These are phyloP conservation scores for Montipora efflorescens DNA, from an alignment of 64 coral and sea anemone species.

Conservation along the genomic window DNA sequence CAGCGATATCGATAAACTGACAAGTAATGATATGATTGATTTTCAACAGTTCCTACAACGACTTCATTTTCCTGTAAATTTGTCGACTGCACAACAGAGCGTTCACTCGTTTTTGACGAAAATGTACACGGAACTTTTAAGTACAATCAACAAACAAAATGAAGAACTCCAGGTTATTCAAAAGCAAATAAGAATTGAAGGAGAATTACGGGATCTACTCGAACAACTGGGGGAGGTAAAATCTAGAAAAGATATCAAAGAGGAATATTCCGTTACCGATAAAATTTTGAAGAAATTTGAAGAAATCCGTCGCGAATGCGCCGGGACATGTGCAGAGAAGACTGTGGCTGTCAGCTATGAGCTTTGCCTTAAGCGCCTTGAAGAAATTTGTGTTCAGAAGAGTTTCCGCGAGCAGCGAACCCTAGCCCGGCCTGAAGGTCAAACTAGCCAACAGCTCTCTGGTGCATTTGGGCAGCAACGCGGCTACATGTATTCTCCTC, in stretches of 20 bases:
- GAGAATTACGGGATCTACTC: not conserved
- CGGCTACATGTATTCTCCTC: not conserved
- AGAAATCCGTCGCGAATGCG: slow-evolving; percentile 6
- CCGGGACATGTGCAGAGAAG: not conserved
- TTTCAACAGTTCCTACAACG: not conserved
- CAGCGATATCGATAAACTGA: not conserved
- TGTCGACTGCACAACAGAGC: not conserved
- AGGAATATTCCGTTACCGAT: not conserved
- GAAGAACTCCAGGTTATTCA: not conserved
- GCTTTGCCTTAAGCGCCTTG: not conserved
- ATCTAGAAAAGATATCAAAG: not conserved
- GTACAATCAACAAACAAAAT: not conserved
- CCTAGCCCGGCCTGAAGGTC: not conserved
- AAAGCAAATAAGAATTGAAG: slow-evolving; percentile 19
- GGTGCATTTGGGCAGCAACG: too few relatives aligned
- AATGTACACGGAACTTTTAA: not conserved
- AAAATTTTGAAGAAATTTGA: slow-evolving; percentile 8
- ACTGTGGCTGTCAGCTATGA: not conserved
- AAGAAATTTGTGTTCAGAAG: not conserved
- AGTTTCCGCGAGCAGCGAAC: not conserved
- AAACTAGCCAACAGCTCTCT: not conserved
- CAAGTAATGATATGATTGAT: not conserved
- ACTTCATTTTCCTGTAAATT: not conserved
- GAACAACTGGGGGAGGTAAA: slow-evolving; percentile 3
- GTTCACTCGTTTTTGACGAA: not conserved